Percentiles rank a stretch among this genome's conserved stretches.
Evolutionary conservation across 2,888 invertebrate species (phyloP).

Genomic region (Argyresthia goedartella): DNA sequence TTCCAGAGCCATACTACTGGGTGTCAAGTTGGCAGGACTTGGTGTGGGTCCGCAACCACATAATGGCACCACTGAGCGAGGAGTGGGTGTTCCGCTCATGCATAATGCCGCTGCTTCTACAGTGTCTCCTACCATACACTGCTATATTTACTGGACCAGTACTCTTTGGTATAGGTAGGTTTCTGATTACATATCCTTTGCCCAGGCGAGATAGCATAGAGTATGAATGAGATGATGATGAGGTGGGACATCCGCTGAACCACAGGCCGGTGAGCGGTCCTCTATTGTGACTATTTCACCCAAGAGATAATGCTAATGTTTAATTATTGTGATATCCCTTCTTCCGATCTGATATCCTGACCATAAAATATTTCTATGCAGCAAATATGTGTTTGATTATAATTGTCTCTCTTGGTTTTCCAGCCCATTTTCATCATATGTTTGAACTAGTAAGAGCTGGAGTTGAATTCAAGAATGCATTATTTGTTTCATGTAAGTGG

Average conservation of each 20-base stretch:
- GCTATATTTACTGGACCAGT: slow-evolving; percentile 89
- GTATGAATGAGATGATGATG: too few species aligned
- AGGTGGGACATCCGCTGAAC: too few species aligned
- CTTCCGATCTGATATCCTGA: not conserved
- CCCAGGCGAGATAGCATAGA: too few species aligned
- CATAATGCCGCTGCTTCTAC: slow-evolving; percentile 91
- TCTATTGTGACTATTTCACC: too few species aligned
- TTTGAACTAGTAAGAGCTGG: slow-evolving; percentile 83
- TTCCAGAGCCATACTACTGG: slow-evolving; percentile 80
- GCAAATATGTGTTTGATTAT: too few species aligned
- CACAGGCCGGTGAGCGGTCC: too few species aligned
- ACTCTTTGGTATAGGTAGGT: slow-evolving; percentile 89
- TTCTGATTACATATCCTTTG: too few species aligned
- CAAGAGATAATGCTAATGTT: too few species aligned
- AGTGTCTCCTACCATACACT: slow-evolving; percentile 80
- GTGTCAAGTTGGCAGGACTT: slow-evolving; percentile 77
- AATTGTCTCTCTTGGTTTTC: too few species aligned
- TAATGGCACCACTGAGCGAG: slow-evolving; percentile 94
- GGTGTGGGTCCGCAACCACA: slow-evolving; percentile 89
- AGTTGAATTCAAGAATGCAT: slow-evolving; percentile 75
- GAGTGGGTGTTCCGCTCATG: slow-evolving; percentile 97
- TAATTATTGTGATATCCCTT: too few species aligned
- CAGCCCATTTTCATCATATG: slow-evolving; percentile 94
- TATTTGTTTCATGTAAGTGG: slow-evolving; percentile 79
- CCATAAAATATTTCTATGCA: not conserved